phyloP scores from a whole-genome alignment of 2,113 vertebrate species.

The Sialia sialis region DNA sequence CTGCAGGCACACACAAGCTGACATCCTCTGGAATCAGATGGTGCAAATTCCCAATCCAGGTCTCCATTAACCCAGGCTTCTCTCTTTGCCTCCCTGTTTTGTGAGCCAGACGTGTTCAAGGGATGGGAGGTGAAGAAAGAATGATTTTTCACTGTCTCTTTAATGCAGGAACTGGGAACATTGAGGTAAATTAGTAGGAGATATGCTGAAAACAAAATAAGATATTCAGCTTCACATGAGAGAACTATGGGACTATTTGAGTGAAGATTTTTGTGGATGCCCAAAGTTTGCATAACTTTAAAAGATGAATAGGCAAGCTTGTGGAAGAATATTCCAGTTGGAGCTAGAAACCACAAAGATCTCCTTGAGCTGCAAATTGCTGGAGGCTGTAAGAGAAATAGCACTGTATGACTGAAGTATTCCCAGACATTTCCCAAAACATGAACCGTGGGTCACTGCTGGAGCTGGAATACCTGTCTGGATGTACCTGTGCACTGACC shows the following conservation, averaged over 20 bases:
- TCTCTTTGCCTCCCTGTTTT: background rate
- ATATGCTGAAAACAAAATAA: constrained; percentile 34
- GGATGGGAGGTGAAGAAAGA: constrained; percentile 28
- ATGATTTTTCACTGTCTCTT: constrained; percentile 60
- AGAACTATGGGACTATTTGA: background rate
- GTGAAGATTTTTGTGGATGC: background rate
- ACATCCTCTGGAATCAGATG: background rate
- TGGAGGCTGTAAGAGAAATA: background rate
- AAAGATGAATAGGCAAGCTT: background rate
- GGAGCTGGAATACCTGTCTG: background rate
- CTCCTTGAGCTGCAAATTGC: background rate
- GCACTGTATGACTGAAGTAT: background rate
- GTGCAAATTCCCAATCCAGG: background rate
- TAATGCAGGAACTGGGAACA: constrained; percentile 12
- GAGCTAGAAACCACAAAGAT: background rate
- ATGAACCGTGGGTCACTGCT: background rate
- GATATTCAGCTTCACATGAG: background rate
- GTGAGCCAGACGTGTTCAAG: constrained; percentile 34
- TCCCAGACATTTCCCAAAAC: background rate
- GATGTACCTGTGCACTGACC: background rate
- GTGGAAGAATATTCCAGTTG: background rate
- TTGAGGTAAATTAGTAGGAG: constrained; percentile 1
- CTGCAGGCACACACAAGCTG: background rate
- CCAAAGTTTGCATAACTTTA: constrained; percentile 13
- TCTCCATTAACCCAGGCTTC: background rate